phyloP scores from a whole-genome alignment of 2,888 invertebrate genomes.

The Drosophila lacicola region DNA sequence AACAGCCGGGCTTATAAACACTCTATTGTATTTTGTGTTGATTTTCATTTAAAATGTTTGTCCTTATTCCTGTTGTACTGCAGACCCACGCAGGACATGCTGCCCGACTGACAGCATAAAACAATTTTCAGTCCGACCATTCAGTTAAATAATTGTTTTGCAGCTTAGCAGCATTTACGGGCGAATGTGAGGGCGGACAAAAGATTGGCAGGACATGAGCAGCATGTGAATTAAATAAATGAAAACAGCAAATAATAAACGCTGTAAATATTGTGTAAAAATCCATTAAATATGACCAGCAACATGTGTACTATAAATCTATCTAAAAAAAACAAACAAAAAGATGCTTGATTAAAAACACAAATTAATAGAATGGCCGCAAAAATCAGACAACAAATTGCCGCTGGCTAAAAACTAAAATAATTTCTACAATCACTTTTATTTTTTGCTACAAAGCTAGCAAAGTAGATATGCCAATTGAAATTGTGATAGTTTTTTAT shows the following conservation, averaged over 20 bases:
- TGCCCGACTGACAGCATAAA: conserved; percentile 27
- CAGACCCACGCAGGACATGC: conserved; percentile 21
- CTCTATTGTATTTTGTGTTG: conserved; percentile 47
- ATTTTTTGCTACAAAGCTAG: neutral
- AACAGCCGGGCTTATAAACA: neutral
- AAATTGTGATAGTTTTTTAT: conserved; percentile 8
- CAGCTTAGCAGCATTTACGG: conserved; percentile 56
- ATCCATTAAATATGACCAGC: conserved; percentile 40
- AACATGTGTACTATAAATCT: conserved; percentile 2
- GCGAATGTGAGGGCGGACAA: conserved; percentile 26
- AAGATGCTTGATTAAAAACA: conserved; percentile 28
- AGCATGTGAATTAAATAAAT: conserved; percentile 33
- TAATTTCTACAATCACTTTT: neutral
- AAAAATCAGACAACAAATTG: conserved; percentile 19
- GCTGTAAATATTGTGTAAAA: conserved; percentile 25
- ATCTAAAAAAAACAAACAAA: neutral
- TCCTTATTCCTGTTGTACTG: conserved; percentile 35
- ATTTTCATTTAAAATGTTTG: conserved; percentile 66
- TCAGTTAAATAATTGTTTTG: conserved; percentile 71
- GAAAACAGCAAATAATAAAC: conserved; percentile 49
- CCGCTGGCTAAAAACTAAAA: conserved; percentile 5
- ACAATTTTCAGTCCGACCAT: conserved; percentile 51
- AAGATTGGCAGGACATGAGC: conserved; percentile 14
- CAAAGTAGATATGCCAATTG: conserved; percentile 16
- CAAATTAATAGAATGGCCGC: conserved; percentile 11